Conservation (phyloP, 2,797 vertebrate species). For the Sebastes vulpes region DNA sequence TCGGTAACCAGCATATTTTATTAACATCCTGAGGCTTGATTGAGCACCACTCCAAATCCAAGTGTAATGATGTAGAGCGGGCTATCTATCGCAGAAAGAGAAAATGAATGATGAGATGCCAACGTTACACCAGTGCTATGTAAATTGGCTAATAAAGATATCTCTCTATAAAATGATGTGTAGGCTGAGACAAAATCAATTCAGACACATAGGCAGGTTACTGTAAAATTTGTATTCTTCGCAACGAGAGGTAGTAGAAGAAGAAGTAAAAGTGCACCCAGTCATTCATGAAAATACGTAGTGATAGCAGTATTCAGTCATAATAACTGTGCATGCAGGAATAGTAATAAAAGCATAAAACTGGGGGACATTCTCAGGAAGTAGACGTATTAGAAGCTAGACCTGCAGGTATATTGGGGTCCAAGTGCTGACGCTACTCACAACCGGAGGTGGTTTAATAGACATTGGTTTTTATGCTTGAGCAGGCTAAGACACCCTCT, state of each 20-base stretch:
- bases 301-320: neutral
- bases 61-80: conserved; percentile 63
- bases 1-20: conserved; percentile 57
- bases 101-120: conserved; percentile 63
- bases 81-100: conserved; percentile 3
- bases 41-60: conserved; percentile 56
- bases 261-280: neutral
- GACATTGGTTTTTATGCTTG: neutral
- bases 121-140: conserved; percentile 37
- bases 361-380: neutral
- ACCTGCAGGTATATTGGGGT: neutral
- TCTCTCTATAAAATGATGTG: conserved; percentile 8
- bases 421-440: neutral
- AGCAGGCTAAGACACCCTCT: neutral
- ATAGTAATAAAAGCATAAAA: neutral
- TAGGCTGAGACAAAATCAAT: conserved; percentile 25
- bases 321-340: neutral
- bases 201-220: conserved; percentile 2
- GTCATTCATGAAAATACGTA: neutral
- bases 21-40: conserved; percentile 67
- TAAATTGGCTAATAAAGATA: conserved; percentile 50
- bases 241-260: neutral
- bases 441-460: neutral
- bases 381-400: neutral
- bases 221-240: conserved; percentile 4